Evolutionary conservation across 2,113 vertebrate species (phyloP), one percentile per base, ranked within the genome.

Genomic region (Oncorhynchus nerka): DNA sequence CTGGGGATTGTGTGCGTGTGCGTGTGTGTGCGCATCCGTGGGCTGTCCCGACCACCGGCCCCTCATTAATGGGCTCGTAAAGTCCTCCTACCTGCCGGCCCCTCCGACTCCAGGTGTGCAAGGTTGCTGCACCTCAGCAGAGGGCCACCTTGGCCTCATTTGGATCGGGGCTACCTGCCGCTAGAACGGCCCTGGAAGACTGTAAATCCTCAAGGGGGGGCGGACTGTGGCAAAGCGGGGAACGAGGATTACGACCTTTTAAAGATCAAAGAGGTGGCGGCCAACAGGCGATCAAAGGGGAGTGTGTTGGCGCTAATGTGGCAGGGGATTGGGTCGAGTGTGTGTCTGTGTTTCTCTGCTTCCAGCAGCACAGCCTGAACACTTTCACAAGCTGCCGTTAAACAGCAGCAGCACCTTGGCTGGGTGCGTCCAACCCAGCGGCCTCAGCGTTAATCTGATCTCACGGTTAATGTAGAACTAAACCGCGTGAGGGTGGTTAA

Each of bases 201-300:
- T 5, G 32, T 80, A 87, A 89, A 89, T 87, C 77, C 83, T 73
- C 89, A 84, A 86, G 24, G 26, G 26, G 62, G 62, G 73, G 76
- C 65, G 61, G 79, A 83, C 87, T 80, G 76, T 66, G 74, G 81
- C 76, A 70, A 75, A 67, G 66, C 65, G 19, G 24, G 88, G 62
- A 73, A 82, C 83, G 85, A 76, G 89, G 89, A 94, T 93, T 93
- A 94, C 85, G 91, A 93, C 92, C 92, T 91, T 88, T 85, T 94
- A 93, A 93, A 94, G 89, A 94, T 94, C 90, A 94, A 94, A 94
- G 91, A 79, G 80, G 68, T 82, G 66, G 79, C 61, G 71, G 88
- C 87, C 90, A 91, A 86, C 83, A 83, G 85, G 88, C 86, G 84
- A 93, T 94, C 93, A 94, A 93, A 94, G 91, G 90, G 89, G 83